These are phyloP conservation scores for Bergia puertoricense DNA, from an alignment of 92 coral and sea anemone species.

Conservation along the genomic window DNA sequence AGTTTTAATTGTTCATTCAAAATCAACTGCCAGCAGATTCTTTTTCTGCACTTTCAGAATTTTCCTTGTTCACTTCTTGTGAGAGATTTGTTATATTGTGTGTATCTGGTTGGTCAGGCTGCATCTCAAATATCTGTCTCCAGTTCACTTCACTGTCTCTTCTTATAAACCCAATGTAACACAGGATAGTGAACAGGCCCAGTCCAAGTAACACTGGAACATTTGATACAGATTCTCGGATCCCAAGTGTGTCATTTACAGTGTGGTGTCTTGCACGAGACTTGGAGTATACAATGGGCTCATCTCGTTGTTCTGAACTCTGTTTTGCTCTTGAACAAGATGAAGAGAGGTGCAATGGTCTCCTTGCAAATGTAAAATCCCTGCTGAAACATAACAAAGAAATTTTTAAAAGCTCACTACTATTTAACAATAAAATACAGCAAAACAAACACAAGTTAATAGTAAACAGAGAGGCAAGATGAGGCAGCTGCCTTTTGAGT, in stretches of 20 bases:
- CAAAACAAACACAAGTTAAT: too few relatives aligned
- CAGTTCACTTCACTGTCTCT: conserved; percentile 52
- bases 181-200: conserved; percentile 57
- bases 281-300: conserved; percentile 83
- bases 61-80: background rate
- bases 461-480: too few relatives aligned
- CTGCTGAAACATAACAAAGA: background rate
- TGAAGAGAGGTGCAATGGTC: conserved; percentile 16
- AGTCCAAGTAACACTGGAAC: conserved; percentile 62
- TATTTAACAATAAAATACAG: too few relatives aligned
- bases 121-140: conserved; percentile 48
- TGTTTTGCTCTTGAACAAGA: conserved; percentile 8
- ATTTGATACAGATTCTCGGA: conserved; percentile 49
- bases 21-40: background rate
- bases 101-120: conserved; percentile 47
- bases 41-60: background rate
- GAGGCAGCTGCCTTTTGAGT: too few relatives aligned
- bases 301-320: conserved; percentile 34
- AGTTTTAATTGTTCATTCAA: background rate
- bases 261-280: conserved; percentile 80
- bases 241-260: conserved; percentile 64
- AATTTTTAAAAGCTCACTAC: too few relatives aligned
- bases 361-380: background rate
- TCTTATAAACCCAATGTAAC: conserved; percentile 66
- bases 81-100: conserved; percentile 16